Percentiles rank a stretch among this genome's conserved stretches.
These are phyloP conservation scores for Jaculus jaculus DNA, from an alignment of 2,113 vertebrate species.

Conservation along the genomic window DNA sequence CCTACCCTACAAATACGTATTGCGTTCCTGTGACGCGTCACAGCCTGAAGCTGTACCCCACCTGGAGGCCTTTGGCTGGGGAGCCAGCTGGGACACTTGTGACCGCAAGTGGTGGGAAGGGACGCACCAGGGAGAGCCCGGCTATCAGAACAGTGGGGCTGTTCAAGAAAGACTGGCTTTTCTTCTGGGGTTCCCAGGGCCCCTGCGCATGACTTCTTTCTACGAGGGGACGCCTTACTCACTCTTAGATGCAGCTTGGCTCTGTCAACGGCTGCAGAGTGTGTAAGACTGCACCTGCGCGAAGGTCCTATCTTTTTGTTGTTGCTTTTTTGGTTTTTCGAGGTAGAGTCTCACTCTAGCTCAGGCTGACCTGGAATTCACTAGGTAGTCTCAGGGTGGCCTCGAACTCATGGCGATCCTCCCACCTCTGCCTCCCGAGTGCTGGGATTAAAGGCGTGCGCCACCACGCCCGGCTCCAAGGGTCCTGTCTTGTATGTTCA, in stretches of 20 bases:
- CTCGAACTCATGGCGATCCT: too few species aligned
- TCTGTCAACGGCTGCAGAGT: not conserved
- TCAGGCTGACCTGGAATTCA: too few species aligned
- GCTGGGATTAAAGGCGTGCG: too few species aligned
- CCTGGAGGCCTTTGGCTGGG: not conserved
- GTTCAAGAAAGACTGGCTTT: not conserved
- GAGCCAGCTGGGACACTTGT: not conserved
- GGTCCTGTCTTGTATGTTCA: not conserved
- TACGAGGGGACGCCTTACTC: accelerated
- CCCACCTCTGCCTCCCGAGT: too few species aligned
- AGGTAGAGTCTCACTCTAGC: too few species aligned
- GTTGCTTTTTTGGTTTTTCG: too few species aligned
- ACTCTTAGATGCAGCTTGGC: not conserved
- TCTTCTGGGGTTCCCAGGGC: not conserved
- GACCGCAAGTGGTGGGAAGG: not conserved
- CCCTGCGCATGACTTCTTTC: not conserved
- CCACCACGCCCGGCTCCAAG: too few species aligned
- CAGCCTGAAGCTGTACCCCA: not conserved
- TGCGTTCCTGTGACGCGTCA: not conserved
- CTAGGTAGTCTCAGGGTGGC: too few species aligned
- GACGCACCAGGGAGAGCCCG: not conserved
- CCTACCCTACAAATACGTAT: not conserved
- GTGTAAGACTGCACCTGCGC: not conserved
- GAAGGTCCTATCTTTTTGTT: not conserved
- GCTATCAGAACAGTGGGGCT: not conserved